Evolutionary conservation across 2,113 vertebrate genomes (phyloP), one percentile per base, ranked within the genome.

Genomic region (Odontesthes bonariensis): DNA sequence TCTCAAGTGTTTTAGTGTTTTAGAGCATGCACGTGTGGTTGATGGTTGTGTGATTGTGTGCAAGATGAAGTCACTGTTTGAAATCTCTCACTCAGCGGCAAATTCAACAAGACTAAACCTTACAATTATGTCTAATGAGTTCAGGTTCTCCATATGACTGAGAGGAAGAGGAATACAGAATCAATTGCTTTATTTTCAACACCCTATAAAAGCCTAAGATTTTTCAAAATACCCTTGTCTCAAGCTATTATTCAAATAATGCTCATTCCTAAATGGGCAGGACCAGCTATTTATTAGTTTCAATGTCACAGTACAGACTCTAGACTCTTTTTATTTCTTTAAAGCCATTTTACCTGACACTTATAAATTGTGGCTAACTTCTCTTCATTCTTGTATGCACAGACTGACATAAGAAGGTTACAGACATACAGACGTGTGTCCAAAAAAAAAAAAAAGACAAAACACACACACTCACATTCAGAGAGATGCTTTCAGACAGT

Each of bases 1-100:
- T 88, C 69, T 85, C 12, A 78, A 80, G 61, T 44, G 67, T 52
- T 71, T 54, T 58, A 74, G 75, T 83, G 70, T 84, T 27, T 63
- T 69, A 33, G 59, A 38, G 35, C 35, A 35, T 69, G 47, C 13
- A 12, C 5, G n/a, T 51, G 4, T 73, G 58, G 46, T 53, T n/a
- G 42, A 27, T 27, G 27, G 27, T 27, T 33, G 60, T 69, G 55
- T 35, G 51, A 19, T 1, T 46, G 44, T 17, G 70, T 56, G 72
- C 44, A 58, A 40, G 19, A 44, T 40, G 14, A 47, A 23, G 69
- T 38, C 57, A 59, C 19, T 40, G 64, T 82, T 62, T 38, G 63
- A 85, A 42, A 62, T 73, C 58, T 73, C 20, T 27, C 27, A 74
- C 69, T 60, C 6, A 0, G 12, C 64, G 76, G 63, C 0, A 72